phyloP scores from a whole-genome alignment of 2,797 vertebrate genomes.

The Typhlichthys eigenmanni region DNA sequence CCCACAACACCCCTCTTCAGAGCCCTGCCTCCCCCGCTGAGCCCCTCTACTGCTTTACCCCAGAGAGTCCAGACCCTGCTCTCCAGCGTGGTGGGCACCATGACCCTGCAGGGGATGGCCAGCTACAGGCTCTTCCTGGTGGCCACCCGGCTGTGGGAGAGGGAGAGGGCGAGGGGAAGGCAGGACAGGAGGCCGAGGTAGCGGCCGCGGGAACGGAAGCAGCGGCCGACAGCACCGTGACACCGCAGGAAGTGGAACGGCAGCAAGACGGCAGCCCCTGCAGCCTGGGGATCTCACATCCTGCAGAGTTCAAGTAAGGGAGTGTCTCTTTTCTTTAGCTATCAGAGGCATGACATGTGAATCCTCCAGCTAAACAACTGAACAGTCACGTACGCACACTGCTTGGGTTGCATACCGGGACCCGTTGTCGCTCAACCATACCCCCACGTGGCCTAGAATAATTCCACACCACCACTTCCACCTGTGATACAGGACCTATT shows the following conservation, averaged over 20 bases:
- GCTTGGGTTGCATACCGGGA: no score
- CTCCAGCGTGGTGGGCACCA: constrained; percentile 88
- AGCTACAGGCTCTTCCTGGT: constrained; percentile 88
- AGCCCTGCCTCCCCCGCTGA: constrained; percentile 77
- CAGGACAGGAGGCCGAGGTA: constrained; percentile 47
- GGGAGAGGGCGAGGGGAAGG: constrained; percentile 50
- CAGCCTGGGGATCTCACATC: constrained; percentile 81
- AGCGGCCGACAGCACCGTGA: not conserved
- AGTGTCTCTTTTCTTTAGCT: no score
- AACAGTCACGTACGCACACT: no score
- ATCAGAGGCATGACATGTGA: no score
- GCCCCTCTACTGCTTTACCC: constrained; percentile 92
- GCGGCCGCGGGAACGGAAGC: constrained; percentile 9
- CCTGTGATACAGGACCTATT: not conserved
- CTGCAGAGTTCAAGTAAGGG: constrained; percentile 92
- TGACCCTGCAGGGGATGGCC: constrained; percentile 92
- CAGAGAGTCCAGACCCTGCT: constrained; percentile 89
- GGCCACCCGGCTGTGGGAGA: constrained; percentile 83
- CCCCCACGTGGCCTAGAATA: no score
- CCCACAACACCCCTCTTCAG: constrained; percentile 71
- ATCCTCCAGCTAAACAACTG: no score
- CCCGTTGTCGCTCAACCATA: no score
- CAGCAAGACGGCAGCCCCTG: constrained; percentile 70
- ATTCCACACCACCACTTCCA: no score
- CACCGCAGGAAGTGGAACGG: constrained; percentile 49